phyloP scores from a whole-genome alignment of 2,113 vertebrate species.

The Propithecus coquereli region DNA sequence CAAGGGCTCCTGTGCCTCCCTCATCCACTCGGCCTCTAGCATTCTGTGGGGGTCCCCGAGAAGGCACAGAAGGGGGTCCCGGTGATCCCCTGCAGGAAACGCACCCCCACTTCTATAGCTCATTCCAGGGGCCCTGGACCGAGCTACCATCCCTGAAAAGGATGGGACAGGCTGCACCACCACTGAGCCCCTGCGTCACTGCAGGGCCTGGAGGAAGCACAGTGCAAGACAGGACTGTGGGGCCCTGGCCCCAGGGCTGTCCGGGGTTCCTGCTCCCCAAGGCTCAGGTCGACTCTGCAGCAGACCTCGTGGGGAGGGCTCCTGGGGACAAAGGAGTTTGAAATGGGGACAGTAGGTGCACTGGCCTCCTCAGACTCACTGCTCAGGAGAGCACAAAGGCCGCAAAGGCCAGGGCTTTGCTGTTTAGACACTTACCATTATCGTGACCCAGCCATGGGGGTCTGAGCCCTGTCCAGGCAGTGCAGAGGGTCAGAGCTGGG shows the following conservation, averaged over 20 bases:
- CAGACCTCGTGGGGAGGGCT: background rate
- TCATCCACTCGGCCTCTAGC: background rate
- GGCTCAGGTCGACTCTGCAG: background rate
- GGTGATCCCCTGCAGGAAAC: background rate
- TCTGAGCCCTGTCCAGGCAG: background rate
- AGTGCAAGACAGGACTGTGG: background rate
- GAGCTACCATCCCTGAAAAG: background rate
- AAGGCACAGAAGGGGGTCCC: background rate
- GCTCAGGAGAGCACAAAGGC: rapidly evolving
- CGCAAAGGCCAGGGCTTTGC: rapidly evolving
- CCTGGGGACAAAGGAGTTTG: background rate
- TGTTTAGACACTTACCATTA: too few relatives aligned
- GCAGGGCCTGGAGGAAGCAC: background rate
- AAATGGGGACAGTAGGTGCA: background rate
- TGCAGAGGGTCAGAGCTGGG: background rate
- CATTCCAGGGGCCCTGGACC: rapidly evolving
- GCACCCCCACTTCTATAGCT: rapidly evolving
- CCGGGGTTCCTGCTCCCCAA: background rate
- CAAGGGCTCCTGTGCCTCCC: too few relatives aligned
- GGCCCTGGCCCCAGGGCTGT: background rate
- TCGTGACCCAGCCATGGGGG: background rate
- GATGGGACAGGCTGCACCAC: rapidly evolving
- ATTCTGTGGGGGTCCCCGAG: background rate
- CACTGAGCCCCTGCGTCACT: background rate
- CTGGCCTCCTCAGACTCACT: background rate